phyloP scores from a whole-genome alignment of 2,888 invertebrate genomes.

The Brenthis daphne region DNA sequence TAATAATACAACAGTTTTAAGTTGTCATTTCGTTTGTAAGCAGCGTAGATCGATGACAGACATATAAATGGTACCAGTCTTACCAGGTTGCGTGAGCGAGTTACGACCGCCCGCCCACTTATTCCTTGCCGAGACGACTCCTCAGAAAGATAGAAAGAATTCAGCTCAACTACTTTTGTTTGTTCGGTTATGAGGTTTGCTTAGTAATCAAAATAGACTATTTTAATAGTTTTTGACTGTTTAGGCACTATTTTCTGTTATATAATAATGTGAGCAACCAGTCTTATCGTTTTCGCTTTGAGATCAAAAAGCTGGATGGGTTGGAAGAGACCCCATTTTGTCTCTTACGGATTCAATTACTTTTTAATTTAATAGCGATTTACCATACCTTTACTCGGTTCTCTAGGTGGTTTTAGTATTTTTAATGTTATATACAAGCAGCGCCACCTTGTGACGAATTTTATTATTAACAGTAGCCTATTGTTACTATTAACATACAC shows the following conservation, averaged over 20 bases:
- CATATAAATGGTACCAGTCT: slow-evolving; percentile 26
- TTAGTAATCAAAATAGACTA: slow-evolving; percentile 1
- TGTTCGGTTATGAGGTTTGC: slow-evolving; percentile 1
- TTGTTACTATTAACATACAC: too few species aligned
- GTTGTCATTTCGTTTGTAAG: slow-evolving; percentile 21
- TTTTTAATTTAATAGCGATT: too few species aligned
- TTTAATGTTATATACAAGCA: too few species aligned
- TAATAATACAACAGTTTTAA: slow-evolving; percentile 24
- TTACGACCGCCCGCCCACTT: slow-evolving; percentile 18
- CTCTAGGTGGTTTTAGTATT: too few species aligned
- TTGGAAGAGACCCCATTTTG: too few species aligned
- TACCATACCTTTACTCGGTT: too few species aligned
- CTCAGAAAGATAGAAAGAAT: not conserved
- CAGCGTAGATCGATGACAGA: slow-evolving; percentile 25
- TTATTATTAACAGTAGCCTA: too few species aligned
- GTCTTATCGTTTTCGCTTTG: not conserved
- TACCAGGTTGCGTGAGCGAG: slow-evolving; percentile 26
- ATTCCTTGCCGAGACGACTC: slow-evolving; percentile 15
- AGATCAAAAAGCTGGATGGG: too few species aligned
- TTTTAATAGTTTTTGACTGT: not conserved
- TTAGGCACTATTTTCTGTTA: not conserved
- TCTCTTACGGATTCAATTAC: too few species aligned
- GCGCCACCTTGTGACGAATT: too few species aligned
- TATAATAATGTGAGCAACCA: not conserved
- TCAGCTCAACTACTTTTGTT: not conserved